Conservation (phyloP, 2,113 vertebrate species). For the Neomonachus schauinslandi region DNA sequence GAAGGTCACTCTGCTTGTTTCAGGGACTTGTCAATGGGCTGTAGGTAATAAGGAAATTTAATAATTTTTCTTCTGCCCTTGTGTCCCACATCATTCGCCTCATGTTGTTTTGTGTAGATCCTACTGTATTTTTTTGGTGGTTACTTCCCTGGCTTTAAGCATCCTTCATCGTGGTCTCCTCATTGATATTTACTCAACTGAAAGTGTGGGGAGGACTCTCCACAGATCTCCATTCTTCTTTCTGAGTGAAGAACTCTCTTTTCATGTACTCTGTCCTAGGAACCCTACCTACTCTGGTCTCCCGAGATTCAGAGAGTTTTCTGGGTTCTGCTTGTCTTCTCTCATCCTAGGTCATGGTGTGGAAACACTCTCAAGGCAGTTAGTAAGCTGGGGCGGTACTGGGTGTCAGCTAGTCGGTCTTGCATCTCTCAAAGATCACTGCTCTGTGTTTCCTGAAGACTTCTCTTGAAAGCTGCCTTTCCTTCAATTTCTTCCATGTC, state of each 20-base stretch:
- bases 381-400: rapidly evolving
- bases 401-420: no score
- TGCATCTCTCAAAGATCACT: neutral
- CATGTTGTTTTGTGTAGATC: neutral
- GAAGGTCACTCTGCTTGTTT: neutral
- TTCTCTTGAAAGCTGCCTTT: neutral
- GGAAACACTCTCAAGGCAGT: neutral
- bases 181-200: neutral
- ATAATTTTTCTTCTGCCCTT: neutral
- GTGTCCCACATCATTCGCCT: neutral
- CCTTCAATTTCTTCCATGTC: neutral
- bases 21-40: neutral
- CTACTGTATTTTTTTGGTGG: neutral
- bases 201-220: neutral
- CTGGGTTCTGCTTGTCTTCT: neutral
- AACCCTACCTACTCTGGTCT: neutral
- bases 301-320: neutral
- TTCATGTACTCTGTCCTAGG: neutral
- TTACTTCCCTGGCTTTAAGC: neutral
- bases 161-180: no score
- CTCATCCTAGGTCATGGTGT: no score
- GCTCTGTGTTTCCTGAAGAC: neutral
- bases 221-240: neutral
- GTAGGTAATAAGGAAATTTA: neutral
- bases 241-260: neutral